Evolutionary conservation across 2,113 vertebrate species (phyloP), one percentile per base, ranked within the genome.

Genomic region (Mustelus asterias): DNA sequence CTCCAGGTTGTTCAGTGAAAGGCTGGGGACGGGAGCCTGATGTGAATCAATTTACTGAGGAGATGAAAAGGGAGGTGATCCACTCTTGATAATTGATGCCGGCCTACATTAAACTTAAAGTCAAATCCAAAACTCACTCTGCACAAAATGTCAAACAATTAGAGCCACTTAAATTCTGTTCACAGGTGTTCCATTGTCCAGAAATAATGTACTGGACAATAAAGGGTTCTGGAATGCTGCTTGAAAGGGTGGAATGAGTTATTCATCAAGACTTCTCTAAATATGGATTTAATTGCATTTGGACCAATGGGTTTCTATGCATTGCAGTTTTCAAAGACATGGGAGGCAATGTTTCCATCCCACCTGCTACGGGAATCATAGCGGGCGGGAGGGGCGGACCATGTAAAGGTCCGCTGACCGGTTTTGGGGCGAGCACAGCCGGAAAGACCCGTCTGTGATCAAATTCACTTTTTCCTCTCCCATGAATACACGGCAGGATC

Each of bases 111-210:
- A 72, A 76, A 54, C 69, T 72, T 95, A 95, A 95, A 95, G 69
- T 44, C n/a, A 94, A 44, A 41, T 67, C 65, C 33, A 70, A 94
- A 70, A 41, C 9, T 20, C 29, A 37, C 44, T 37, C 58, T 13
- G 8, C 44, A 67, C 41, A 44, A 94, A 44, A 94, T 44, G 41
- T 95, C 37, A 95, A 33, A 95, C 37, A 54, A 72, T 37, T 93
- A 37, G 8, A 93, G 60, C 60, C n/a, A 92, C 58, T 65, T 37
- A 37, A 65, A 16, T 70, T 48, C 44, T 48, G 37, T n/a, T n/a
- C n/a, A n/a, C n/a, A n/a, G n/a, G n/a, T n/a, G n/a, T 95, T 95
- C 41, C 67, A 93, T 72, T 20, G 48, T 95, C 37, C 69, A 48
- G 67, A 48, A 95, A 24, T 70, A 95, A 95, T 58, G 67, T 72